Conservation (phyloP, 2,888 invertebrate species). For the Pardosa pseudoannulata region DNA sequence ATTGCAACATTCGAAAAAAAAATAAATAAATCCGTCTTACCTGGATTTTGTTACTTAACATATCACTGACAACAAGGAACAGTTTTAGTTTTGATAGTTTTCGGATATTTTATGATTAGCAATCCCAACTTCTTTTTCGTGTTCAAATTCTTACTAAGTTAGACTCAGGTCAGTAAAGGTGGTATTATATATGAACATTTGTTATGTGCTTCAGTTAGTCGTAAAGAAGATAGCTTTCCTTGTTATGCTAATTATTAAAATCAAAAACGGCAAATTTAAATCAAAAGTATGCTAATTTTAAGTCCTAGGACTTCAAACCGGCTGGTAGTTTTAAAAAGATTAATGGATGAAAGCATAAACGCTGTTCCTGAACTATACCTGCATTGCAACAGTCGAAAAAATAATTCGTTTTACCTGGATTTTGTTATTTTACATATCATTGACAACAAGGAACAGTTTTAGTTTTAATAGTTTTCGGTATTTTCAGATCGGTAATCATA, state of each 20-base stretch:
- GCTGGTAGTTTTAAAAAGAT: too few relatives aligned
- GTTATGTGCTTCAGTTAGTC: too few relatives aligned
- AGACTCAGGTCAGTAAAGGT: too few relatives aligned
- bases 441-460: neutral
- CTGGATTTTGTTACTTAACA: neutral
- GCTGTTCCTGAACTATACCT: constrained; percentile 7
- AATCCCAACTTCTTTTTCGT: neutral
- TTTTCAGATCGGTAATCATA: neutral
- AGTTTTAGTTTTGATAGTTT: neutral
- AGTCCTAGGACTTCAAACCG: too few relatives aligned
- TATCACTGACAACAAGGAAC: neutral
- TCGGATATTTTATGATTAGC: neutral
- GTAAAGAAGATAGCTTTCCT: too few relatives aligned
- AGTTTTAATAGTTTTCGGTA: neutral
- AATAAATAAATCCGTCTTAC: neutral
- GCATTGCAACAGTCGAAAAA: neutral
- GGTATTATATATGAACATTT: too few relatives aligned
- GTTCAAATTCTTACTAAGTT: too few relatives aligned
- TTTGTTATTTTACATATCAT: neutral
- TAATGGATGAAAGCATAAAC: too few relatives aligned
- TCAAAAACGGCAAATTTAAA: too few relatives aligned
- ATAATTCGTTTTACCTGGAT: neutral
- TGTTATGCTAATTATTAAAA: too few relatives aligned
- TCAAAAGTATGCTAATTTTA: too few relatives aligned
- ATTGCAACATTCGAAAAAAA: neutral